phyloP scores from a whole-genome alignment of 2,797 vertebrate genomes.

The Spatula versicolor region DNA sequence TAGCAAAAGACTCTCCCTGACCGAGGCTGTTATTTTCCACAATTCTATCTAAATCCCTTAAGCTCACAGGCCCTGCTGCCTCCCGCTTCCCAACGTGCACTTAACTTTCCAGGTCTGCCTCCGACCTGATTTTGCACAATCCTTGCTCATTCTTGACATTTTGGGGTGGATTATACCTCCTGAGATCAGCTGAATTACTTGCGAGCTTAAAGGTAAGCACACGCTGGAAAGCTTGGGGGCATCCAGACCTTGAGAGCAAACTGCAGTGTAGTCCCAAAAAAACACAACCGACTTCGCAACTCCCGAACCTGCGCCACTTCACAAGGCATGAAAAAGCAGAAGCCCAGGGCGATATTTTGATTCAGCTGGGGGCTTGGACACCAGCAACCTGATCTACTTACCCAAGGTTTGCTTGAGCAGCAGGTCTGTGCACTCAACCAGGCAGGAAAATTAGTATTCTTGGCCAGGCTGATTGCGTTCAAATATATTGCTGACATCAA shows the following conservation, averaged over 20 bases:
- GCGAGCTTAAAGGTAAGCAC: fast-evolving
- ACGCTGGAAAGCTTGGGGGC: neutral
- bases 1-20: slow-evolving; percentile 6
- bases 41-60: slow-evolving; percentile 20
- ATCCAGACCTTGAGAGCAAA: neutral
- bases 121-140: neutral
- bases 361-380: neutral
- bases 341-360: neutral
- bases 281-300: neutral
- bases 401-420: neutral
- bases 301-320: neutral
- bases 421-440: neutral
- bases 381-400: neutral
- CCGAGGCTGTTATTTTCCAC: slow-evolving; percentile 29
- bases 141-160: neutral
- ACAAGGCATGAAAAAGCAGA: neutral
- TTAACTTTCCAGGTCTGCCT: neutral
- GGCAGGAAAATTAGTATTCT: slow-evolving; percentile 69
- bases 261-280: neutral
- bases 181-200: neutral
- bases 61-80: neutral
- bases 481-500: slow-evolving; percentile 78
- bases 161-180: neutral
- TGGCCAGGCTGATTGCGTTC: slow-evolving; percentile 59
- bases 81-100: fast-evolving